Conservation (phyloP, 2,797 vertebrate species). For the Clarias pachynema region DNA sequence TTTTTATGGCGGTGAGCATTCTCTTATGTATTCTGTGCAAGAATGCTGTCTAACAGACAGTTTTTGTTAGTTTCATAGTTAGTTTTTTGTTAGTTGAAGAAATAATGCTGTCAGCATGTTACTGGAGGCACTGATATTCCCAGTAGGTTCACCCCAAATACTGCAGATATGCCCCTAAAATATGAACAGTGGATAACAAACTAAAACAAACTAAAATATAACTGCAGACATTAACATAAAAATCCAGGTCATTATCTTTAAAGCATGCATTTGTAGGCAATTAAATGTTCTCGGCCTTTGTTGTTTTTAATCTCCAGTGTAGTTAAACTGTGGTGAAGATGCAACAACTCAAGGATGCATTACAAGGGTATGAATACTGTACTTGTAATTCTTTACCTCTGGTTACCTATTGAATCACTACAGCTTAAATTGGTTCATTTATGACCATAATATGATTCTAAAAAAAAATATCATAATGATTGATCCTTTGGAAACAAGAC, state of each 20-base stretch:
- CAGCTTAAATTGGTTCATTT: not conserved
- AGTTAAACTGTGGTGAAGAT: not conserved
- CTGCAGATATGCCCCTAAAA: constrained; percentile 11
- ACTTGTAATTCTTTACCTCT: not conserved
- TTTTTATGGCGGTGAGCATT: not conserved
- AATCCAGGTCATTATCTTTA: not conserved
- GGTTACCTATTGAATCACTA: not conserved
- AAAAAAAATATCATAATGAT: no score
- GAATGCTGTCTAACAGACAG: constrained; percentile 13
- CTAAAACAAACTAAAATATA: not conserved
- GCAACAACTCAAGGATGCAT: not conserved
- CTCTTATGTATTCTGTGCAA: constrained; percentile 8
- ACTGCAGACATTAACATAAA: not conserved
- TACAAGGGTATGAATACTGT: not conserved
- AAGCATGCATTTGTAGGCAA: not conserved
- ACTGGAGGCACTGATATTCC: constrained; percentile 14
- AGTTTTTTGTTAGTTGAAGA: not conserved
- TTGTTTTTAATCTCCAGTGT: not conserved
- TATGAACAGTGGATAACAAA: not conserved
- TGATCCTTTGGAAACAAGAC: not conserved
- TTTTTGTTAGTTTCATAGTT: constrained; percentile 14
- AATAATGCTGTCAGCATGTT: constrained; percentile 26
- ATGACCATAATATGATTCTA: no score
- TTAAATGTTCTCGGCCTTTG: not conserved
- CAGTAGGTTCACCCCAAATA: constrained; percentile 1